phyloP scores from a whole-genome alignment of 2,113 vertebrate genomes.

The Lucifuga dentata region DNA sequence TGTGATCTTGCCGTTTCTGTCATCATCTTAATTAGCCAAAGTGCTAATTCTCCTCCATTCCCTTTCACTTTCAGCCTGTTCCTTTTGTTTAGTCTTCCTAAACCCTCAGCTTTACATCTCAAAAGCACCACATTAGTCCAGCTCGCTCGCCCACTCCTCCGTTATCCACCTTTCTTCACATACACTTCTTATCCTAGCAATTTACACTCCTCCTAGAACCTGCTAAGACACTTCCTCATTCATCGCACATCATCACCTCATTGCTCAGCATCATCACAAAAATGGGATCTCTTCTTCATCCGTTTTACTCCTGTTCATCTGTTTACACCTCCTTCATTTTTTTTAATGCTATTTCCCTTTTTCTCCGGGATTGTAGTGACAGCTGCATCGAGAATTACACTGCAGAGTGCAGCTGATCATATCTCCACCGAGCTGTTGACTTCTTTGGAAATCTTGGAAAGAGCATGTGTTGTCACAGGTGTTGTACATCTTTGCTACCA shows the following conservation, averaged over 20 bases:
- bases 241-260: constrained; percentile 53
- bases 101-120: constrained; percentile 32
- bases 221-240: constrained; percentile 24
- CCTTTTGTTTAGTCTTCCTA: constrained; percentile 9
- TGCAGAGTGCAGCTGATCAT: constrained; percentile 7
- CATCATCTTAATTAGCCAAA: not conserved
- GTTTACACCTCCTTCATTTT: constrained; percentile 39
- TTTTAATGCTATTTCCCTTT: not conserved
- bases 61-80: constrained; percentile 1
- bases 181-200: constrained; percentile 41
- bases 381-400: constrained; percentile 29
- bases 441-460: not conserved
- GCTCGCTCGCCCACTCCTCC: constrained; percentile 4
- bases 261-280: constrained; percentile 45
- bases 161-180: constrained; percentile 38
- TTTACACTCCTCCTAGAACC: constrained; percentile 33
- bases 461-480: too few relatives aligned
- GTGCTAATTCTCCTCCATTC: constrained; percentile 8
- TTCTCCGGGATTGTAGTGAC: constrained; percentile 20
- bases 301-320: constrained; percentile 38
- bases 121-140: constrained; percentile 58
- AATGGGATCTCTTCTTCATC: constrained; percentile 52
- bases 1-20: not conserved
- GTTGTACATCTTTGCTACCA: not conserved
- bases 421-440: constrained; percentile 24